These are phyloP conservation scores for Mormyrops boulengeri DNA, from an alignment of 2,797 vertebrate genomes.

Conservation along the genomic window DNA sequence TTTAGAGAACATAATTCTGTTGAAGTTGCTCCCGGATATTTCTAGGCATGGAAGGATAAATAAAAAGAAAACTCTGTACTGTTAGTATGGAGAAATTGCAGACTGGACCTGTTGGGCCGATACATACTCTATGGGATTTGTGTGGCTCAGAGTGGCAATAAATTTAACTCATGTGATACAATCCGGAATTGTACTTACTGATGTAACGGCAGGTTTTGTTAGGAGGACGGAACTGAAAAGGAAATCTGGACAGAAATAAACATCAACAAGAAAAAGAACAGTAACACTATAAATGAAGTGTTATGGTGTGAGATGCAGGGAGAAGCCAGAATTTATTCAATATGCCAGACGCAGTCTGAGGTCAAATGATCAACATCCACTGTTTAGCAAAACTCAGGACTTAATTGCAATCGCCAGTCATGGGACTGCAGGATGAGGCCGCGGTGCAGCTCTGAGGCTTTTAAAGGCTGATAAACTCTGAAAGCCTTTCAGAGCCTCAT, in stretches of 20 bases:
- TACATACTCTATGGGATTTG: neutral
- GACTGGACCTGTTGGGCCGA: neutral
- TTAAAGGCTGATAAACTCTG: slow-evolving; percentile 72
- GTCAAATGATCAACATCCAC: slow-evolving; percentile 42
- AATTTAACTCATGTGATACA: neutral
- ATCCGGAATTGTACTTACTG: neutral
- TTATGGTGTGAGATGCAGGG: slow-evolving; percentile 16
- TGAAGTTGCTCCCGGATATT: neutral
- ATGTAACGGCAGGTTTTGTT: neutral
- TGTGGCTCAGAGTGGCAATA: neutral
- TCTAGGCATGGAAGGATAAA: neutral
- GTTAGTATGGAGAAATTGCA: neutral
- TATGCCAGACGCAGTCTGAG: slow-evolving; percentile 3
- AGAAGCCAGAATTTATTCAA: slow-evolving; percentile 19
- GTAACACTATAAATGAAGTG: slow-evolving; percentile 16
- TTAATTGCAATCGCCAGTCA: slow-evolving; percentile 49
- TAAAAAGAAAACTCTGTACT: neutral
- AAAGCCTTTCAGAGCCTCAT: slow-evolving; percentile 62
- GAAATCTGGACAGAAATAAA: slow-evolving; percentile 17
- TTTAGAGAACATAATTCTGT: slow-evolving; percentile 47
- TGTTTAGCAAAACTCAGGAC: slow-evolving; percentile 32
- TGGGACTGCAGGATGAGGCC: slow-evolving; percentile 36
- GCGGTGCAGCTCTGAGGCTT: slow-evolving; percentile 53
- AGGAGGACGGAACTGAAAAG: neutral
- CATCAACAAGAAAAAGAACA: slow-evolving; percentile 25